Evolutionary conservation across 2,888 invertebrate species (phyloP).

Genomic region (Alviniconcha strummeri): DNA sequence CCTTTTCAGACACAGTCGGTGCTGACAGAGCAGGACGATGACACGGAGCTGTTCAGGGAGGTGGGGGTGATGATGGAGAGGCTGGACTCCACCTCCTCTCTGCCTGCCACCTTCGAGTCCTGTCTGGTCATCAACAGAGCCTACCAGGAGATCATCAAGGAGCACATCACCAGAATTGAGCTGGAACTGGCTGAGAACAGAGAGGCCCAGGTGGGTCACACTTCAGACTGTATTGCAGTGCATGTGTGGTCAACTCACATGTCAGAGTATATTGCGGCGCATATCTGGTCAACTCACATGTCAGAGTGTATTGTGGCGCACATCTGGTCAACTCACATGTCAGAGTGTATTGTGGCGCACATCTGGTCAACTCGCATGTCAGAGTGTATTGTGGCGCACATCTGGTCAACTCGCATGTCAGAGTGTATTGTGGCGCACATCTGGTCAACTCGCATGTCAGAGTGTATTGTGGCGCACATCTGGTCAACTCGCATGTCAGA

Average conservation of each 20-base stretch:
- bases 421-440: too few relatives aligned
- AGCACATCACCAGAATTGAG: constrained; percentile 57
- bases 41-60: constrained; percentile 23
- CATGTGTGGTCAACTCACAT: not conserved
- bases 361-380: too few relatives aligned
- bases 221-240: not conserved
- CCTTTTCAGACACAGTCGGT: constrained; percentile 13
- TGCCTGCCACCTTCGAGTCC: constrained; percentile 52
- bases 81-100: constrained; percentile 15
- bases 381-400: too few relatives aligned
- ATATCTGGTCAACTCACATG: too few relatives aligned
- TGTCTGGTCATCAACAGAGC: constrained; percentile 65
- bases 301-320: too few relatives aligned
- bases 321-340: too few relatives aligned
- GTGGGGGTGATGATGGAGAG: constrained; percentile 29
- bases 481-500: too few relatives aligned
- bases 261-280: too few relatives aligned
- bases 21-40: constrained; percentile 27
- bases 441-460: too few relatives aligned
- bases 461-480: too few relatives aligned
- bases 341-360: too few relatives aligned
- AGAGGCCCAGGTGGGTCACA: constrained; percentile 56
- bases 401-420: too few relatives aligned
- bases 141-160: constrained; percentile 64
- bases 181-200: constrained; percentile 58